Base-by-base conservation (phyloP, 2,888 invertebrate genomes). In the Epicampocera succincta region DNA sequence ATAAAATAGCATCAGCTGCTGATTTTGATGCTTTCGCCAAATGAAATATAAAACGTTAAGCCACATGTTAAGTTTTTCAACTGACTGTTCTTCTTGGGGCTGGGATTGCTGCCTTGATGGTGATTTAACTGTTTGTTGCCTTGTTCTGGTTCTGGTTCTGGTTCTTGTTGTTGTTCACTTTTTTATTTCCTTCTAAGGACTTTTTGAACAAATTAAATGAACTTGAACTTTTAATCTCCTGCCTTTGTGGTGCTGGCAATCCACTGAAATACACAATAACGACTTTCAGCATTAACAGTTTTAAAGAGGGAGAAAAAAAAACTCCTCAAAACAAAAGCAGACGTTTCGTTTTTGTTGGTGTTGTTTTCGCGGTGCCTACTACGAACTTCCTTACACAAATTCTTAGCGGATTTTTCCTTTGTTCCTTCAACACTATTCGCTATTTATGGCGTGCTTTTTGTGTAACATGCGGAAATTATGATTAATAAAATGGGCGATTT, bases 161-260 rank as follows among this genome's bases (percentile, higher is more conserved):
- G n/a, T n/a, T n/a, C n/a, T n/a, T n/a, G n/a, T n/a, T n/a, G n/a
- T n/a, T n/a, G n/a, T 58, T 38, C 9, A 60, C 17, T 84, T 84
- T 75, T 71, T 84, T 48, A 86, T 87, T 87, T 87, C 83, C 48
- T 61, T 40, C 48, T 33, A 84, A 87, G 85, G 85, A 87, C 85
- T 86, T 89, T n/a, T 88, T 87, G 85, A 88, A 87, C 85, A 89
- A 88, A 88, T 88, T 88, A 88, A 88, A 89, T 87, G 87, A 87
- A 89, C 88, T 89, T 89, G 88, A 89, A 86, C 84, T 84, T 83
- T 73, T 80, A 74, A 78, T 73, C 82, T 77, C 69, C 72, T 58
- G 61, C 48, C 63, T 77, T 73, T 29, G 42, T 17, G 17, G 40
- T 72, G 29, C 46, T 52, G 75, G 74, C 40, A 76, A 63, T 79